Percentiles rank a stretch among this genome's conserved stretches.
These are phyloP conservation scores for Alouatta palliata DNA, from an alignment of 2,113 vertebrate genomes.

Conservation along the genomic window DNA sequence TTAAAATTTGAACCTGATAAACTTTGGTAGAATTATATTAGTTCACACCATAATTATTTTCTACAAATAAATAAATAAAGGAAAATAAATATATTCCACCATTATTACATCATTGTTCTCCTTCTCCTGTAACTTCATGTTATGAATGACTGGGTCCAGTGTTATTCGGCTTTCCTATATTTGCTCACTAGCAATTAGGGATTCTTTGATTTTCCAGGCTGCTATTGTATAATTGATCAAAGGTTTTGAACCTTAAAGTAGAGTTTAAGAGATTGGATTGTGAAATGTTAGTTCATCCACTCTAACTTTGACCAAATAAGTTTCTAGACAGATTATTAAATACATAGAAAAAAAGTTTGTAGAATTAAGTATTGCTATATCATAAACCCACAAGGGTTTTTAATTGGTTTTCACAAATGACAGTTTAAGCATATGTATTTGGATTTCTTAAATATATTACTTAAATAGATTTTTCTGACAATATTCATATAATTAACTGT, in stretches of 20 bases:
- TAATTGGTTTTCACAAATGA: not conserved
- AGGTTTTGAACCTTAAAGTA: constrained; percentile 66
- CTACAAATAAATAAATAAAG: not conserved
- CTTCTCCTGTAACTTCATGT: constrained; percentile 15
- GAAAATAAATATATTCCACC: not conserved
- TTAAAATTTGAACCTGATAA: not conserved
- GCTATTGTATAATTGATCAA: constrained; percentile 81
- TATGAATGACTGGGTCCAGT: not conserved
- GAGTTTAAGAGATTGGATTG: constrained; percentile 55
- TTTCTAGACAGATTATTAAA: constrained; percentile 73
- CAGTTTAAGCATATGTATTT: not conserved
- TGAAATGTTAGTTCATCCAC: constrained; percentile 67
- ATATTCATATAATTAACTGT: not conserved
- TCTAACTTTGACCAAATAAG: constrained; percentile 61
- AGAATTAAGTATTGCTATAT: constrained; percentile 38
- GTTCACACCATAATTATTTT: not conserved
- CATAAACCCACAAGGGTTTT: not conserved
- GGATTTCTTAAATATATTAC: constrained; percentile 21
- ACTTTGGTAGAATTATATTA: not conserved
- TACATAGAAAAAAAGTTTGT: not conserved
- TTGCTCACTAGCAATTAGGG: constrained; percentile 59
- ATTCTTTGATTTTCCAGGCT: constrained; percentile 78
- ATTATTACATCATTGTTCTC: not conserved
- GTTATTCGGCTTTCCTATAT: constrained; percentile 24
- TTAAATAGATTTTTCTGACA: constrained; percentile 10